A percentile compares a stretch with the other conserved stretches of the same genome.
Conservation (phyloP, 2,113 vertebrate genomes). For the Stercorarius parasiticus region DNA sequence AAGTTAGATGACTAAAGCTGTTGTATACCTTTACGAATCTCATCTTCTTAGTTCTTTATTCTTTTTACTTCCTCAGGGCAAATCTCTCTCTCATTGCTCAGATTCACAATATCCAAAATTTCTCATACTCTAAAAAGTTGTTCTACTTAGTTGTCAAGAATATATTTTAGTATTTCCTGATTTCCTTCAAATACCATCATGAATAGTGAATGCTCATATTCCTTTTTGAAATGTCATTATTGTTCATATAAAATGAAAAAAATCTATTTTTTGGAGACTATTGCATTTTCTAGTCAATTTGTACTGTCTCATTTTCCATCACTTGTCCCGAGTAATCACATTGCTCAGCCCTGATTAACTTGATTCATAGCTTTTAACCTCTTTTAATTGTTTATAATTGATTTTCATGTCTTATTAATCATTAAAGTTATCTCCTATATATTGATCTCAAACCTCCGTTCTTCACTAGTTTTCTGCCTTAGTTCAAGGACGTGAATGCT, state of each 20-base stretch:
- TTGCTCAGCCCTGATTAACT: neutral
- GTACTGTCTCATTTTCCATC: neutral
- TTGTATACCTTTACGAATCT: neutral
- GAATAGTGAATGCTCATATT: neutral
- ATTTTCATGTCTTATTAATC: neutral
- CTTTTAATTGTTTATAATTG: conserved; percentile 17
- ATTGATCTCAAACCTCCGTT: neutral
- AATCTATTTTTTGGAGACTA: neutral
- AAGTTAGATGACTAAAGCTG: neutral
- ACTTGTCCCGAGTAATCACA: neutral
- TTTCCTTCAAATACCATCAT: neutral
- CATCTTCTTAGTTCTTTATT: neutral
- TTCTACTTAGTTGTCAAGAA: neutral
- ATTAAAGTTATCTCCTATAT: neutral
- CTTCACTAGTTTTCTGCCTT: neutral
- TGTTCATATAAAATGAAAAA: neutral
- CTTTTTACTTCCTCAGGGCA: neutral
- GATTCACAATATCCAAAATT: neutral
- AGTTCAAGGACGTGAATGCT: neutral
- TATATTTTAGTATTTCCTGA: neutral
- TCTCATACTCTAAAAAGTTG: neutral
- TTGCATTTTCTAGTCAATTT: neutral
- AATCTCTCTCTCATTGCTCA: neutral
- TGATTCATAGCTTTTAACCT: neutral
- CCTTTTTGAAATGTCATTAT: neutral